These are phyloP conservation scores for Dascillus cervinus DNA, from an alignment of 2,888 invertebrate genomes.

Conservation along the genomic window DNA sequence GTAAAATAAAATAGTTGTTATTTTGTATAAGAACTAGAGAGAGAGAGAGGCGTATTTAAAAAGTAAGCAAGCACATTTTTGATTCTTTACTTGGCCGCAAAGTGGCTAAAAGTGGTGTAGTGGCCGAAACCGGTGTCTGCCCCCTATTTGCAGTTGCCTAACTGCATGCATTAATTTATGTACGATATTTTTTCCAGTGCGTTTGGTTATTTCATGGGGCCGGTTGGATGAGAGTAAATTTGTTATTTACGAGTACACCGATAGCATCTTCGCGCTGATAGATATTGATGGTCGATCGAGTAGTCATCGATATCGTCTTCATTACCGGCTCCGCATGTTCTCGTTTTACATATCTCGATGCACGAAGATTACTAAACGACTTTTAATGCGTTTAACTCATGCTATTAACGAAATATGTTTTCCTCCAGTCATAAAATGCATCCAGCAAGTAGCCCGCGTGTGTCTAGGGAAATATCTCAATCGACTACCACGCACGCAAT, in stretches of 20 bases:
- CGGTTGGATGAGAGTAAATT: too few species aligned
- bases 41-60: too few species aligned
- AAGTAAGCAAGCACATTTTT: too few species aligned
- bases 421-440: constrained; percentile 23
- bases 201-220: too few species aligned
- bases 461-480: constrained; percentile 37
- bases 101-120: too few species aligned
- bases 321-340: constrained; percentile 38
- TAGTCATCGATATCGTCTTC: constrained; percentile 29
- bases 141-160: too few species aligned
- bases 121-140: too few species aligned
- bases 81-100: too few species aligned
- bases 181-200: too few species aligned
- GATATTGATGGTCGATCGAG: constrained; percentile 19
- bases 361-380: constrained; percentile 41
- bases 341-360: constrained; percentile 43
- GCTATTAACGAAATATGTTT: constrained; percentile 39
- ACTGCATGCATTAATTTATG: too few species aligned
- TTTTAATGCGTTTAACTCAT: constrained; percentile 41
- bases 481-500: constrained; percentile 38
- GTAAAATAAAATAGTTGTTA: too few species aligned
- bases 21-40: too few species aligned
- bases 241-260: constrained; percentile 16
- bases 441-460: constrained; percentile 22
- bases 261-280: constrained; percentile 20